Conservation (phyloP, 2,888 invertebrate species). For the Microctonus brassicae region DNA sequence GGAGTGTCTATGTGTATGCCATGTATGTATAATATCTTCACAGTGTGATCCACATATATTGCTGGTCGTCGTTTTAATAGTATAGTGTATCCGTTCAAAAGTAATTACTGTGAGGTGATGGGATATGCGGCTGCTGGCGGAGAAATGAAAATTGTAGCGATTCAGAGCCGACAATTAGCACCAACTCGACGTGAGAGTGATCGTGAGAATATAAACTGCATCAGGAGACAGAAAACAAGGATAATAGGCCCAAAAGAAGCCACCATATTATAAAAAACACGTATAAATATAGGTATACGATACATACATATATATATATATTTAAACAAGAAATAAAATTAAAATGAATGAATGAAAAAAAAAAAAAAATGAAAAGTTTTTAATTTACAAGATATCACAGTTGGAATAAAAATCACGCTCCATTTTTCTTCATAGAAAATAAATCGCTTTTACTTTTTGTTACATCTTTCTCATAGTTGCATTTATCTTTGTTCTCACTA, state of each 20-base stretch:
- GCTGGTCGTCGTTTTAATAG: slow-evolving; percentile 26
- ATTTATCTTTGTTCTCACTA: slow-evolving; percentile 30
- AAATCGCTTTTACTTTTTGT: neutral
- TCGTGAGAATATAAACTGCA: slow-evolving; percentile 29
- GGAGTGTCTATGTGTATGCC: neutral
- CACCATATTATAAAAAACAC: neutral
- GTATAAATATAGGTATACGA: neutral
- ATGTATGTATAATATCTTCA: neutral
- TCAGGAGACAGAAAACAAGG: neutral
- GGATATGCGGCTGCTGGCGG: slow-evolving; percentile 24
- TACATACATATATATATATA: neutral
- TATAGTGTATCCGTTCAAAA: slow-evolving; percentile 26
- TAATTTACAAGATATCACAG: neutral
- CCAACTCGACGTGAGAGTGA: slow-evolving; percentile 22
- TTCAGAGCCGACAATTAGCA: slow-evolving; percentile 33
- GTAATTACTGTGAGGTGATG: slow-evolving; percentile 33
- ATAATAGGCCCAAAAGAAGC: neutral
- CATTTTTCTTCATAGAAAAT: neutral
- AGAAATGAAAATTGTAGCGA: slow-evolving; percentile 34
- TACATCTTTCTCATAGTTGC: slow-evolving; percentile 2
- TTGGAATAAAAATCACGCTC: neutral
- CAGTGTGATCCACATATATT: slow-evolving; percentile 22
- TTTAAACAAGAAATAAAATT: too few species aligned
- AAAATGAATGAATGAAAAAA: too few species aligned
- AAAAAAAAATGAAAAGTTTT: neutral